Evolutionary conservation across 2,113 vertebrate species (phyloP).

Genomic region (Anarrhichthys ocellatus): DNA sequence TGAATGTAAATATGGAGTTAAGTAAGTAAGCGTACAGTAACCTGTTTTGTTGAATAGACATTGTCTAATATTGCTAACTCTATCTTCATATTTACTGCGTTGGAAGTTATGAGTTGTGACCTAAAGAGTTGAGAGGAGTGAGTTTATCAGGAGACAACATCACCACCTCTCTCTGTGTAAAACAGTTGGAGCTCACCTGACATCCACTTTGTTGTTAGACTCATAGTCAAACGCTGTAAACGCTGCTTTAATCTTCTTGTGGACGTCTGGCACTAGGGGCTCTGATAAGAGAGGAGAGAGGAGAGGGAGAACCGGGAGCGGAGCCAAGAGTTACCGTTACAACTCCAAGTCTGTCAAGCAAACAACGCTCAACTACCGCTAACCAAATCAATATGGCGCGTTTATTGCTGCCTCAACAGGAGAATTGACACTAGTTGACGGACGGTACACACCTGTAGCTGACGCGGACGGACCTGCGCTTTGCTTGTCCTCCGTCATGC

Average conservation of each 20-base stretch:
- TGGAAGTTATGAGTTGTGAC: background rate
- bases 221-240: conserved; percentile 94
- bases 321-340: background rate
- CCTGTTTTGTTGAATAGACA: background rate
- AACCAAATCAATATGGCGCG: background rate
- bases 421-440: background rate
- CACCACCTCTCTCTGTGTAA: background rate
- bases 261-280: conserved; percentile 74
- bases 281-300: conserved; percentile 75
- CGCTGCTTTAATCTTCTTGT: conserved; percentile 88
- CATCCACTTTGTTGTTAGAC: conserved; percentile 89
- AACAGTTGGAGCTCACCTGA: conserved; percentile 84
- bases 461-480: background rate
- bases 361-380: background rate
- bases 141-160: background rate
- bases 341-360: background rate
- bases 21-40: background rate
- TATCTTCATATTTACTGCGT: background rate
- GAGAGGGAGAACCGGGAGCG: background rate
- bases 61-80: background rate
- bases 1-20: background rate
- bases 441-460: background rate
- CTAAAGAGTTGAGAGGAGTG: background rate
- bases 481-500: background rate
- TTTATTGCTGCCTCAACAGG: background rate